phyloP scores from a whole-genome alignment of 1,140 invertebrate species.

The Sesamia nonagrioides region DNA sequence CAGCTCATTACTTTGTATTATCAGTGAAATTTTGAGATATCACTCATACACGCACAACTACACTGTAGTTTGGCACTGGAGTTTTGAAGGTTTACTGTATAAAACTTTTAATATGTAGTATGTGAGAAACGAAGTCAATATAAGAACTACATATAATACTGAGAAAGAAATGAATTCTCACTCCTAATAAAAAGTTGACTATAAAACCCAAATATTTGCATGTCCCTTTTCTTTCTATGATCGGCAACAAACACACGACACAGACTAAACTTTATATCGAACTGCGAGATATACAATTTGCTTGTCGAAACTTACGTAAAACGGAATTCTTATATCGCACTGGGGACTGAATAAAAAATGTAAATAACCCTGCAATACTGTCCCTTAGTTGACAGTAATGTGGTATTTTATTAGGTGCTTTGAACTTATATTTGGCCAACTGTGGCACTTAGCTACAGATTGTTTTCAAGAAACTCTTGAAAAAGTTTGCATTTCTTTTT shows the following conservation, averaged over 20 bases:
- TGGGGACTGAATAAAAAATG: constrained; percentile 16
- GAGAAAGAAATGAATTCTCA: too few species aligned
- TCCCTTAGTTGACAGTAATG: too few species aligned
- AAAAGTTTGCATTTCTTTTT: background rate
- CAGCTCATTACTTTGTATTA: too few species aligned
- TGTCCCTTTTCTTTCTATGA: background rate
- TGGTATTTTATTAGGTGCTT: background rate
- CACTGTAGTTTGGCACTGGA: too few species aligned
- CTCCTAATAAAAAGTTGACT: too few species aligned
- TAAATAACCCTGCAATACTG: constrained; percentile 11
- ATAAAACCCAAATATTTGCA: too few species aligned
- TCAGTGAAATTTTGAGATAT: too few species aligned
- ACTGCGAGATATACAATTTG: constrained; percentile 21
- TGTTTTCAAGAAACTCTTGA: background rate
- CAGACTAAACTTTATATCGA: constrained; percentile 17
- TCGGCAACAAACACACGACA: background rate
- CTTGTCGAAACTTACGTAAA: constrained; percentile 20
- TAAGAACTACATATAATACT: too few species aligned
- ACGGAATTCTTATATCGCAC: constrained; percentile 6
- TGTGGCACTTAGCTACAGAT: background rate
- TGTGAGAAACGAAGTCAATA: too few species aligned
- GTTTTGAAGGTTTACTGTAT: too few species aligned
- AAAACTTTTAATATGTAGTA: too few species aligned
- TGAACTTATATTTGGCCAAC: background rate
- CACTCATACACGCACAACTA: too few species aligned